These are phyloP conservation scores for Hedychridium roseum DNA, from an alignment of 2,888 invertebrate species.

Conservation along the genomic window DNA sequence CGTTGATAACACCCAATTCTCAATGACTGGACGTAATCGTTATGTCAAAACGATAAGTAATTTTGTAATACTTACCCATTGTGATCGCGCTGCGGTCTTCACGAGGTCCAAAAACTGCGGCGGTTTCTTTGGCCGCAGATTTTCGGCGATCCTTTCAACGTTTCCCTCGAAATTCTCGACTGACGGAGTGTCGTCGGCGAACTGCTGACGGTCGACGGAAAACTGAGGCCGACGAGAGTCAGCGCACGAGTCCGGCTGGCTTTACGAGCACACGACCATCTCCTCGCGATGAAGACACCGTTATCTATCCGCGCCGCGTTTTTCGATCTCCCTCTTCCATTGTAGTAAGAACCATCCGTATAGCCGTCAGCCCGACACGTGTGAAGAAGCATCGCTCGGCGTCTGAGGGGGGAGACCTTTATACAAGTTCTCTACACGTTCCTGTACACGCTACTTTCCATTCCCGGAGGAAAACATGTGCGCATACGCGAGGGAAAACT, in stretches of 20 bases:
- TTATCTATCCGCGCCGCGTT: constrained; percentile 34
- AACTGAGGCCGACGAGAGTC: constrained; percentile 6
- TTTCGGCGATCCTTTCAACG: no score
- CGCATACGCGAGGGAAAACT: no score
- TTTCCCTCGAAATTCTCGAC: no score
- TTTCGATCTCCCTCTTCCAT: constrained; percentile 22
- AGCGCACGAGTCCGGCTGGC: constrained; percentile 3
- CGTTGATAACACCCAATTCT: no score
- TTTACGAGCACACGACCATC: constrained; percentile 14
- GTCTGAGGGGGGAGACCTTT: background rate
- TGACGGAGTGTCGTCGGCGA: background rate
- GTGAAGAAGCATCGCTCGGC: constrained; percentile 15
- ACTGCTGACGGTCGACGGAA: constrained; percentile 4
- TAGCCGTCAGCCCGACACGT: constrained; percentile 16
- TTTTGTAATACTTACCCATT: no score
- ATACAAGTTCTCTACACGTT: background rate
- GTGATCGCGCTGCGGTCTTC: no score
- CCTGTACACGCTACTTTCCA: constrained; percentile 8
- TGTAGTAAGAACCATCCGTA: constrained; percentile 15
- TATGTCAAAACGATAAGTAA: no score
- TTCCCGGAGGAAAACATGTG: background rate
- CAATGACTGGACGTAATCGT: no score
- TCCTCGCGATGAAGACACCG: constrained; percentile 27
- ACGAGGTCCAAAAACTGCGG: no score
- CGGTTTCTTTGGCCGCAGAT: no score